Percentiles rank a stretch among this genome's conserved stretches.
phyloP scores from a whole-genome alignment of 35 echinoderm and acorn worm species.

The Strongylocentrotus purpuratus region DNA sequence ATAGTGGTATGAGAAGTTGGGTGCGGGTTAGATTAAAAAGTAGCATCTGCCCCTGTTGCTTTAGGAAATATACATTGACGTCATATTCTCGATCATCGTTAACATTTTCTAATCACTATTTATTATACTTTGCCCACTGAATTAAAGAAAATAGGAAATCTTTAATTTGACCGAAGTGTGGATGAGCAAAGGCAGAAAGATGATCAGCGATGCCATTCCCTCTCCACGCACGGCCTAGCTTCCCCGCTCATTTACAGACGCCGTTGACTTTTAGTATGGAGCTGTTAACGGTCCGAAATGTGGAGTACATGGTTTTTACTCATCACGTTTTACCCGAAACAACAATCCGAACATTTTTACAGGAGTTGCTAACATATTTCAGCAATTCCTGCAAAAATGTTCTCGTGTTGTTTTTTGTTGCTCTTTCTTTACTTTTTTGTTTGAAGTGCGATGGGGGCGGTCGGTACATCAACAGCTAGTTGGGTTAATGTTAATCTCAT shows the following conservation, averaged over 20 bases:
- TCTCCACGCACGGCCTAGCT: too few species aligned
- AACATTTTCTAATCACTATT: too few species aligned
- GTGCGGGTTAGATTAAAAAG: background rate
- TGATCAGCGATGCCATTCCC: background rate
- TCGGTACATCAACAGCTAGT: background rate
- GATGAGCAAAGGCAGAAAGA: background rate
- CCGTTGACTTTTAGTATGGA: background rate
- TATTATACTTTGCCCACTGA: too few species aligned
- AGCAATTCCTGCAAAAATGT: background rate
- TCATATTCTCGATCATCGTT: too few species aligned
- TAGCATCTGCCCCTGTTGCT: background rate
- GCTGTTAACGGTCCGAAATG: background rate
- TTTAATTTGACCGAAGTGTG: too few species aligned
- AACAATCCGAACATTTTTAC: background rate
- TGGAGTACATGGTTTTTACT: background rate
- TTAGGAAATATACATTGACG: background rate
- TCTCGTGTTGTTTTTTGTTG: background rate
- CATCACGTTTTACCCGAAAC: background rate
- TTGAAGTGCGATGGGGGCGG: background rate
- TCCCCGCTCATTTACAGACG: background rate
- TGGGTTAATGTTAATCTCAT: background rate
- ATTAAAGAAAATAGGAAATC: too few species aligned
- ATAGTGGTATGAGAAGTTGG: too few species aligned
- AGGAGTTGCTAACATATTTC: conserved; percentile 10
- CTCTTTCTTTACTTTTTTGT: background rate